These are phyloP conservation scores for Callipepla squamata DNA, from an alignment of 2,113 vertebrate species.

Conservation along the genomic window DNA sequence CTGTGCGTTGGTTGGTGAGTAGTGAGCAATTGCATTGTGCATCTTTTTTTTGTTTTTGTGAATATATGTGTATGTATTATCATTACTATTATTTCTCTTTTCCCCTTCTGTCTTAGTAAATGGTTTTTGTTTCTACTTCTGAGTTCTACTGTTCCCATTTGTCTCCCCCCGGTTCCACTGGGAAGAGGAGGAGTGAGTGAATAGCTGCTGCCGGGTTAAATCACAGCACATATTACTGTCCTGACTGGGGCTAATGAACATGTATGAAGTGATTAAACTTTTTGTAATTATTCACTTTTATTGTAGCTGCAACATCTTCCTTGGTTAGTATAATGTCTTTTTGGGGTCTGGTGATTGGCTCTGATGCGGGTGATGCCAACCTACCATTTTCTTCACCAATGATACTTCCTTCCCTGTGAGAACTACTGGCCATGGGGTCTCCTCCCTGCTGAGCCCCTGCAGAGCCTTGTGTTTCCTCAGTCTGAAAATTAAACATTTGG, in stretches of 20 bases:
- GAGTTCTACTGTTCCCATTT: not conserved
- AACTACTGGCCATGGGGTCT: not conserved
- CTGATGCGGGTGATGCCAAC: not conserved
- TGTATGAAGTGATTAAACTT: not conserved
- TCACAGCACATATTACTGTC: not conserved
- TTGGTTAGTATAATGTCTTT: not conserved
- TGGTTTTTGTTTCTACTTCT: not conserved
- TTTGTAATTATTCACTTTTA: not conserved
- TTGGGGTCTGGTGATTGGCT: not conserved
- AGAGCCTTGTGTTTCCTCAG: not conserved
- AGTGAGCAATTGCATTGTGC: not conserved
- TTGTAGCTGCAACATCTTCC: not conserved
- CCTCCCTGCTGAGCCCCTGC: not conserved
- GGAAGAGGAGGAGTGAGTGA: not conserved
- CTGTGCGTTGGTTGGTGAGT: not conserved
- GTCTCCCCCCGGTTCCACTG: not conserved
- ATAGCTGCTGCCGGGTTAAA: not conserved
- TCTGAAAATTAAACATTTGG: conserved; percentile 37
- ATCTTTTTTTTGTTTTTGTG: not conserved
- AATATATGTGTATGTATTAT: no score
- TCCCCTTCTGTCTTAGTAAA: not conserved
- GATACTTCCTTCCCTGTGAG: not conserved
- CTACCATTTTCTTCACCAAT: not conserved
- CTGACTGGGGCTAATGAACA: not conserved
- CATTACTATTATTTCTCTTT: not conserved